A percentile compares a stretch with the other conserved stretches of the same genome.
These are phyloP conservation scores for Machimus rusticus DNA, from an alignment of 2,888 invertebrate genomes.

Conservation along the genomic window DNA sequence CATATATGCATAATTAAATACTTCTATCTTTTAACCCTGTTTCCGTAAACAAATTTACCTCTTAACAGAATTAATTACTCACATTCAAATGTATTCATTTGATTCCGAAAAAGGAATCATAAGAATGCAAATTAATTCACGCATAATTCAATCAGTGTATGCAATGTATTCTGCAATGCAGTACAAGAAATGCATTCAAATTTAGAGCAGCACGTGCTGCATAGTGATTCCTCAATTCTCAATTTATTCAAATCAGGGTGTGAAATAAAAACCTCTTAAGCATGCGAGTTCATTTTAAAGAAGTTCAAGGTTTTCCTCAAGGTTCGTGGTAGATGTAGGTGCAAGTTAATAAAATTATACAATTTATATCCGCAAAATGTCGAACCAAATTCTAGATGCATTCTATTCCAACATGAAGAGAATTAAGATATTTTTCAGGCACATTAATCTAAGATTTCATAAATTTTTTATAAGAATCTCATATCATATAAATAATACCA, in stretches of 20 bases:
- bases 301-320: neutral
- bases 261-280: neutral
- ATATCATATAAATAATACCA: no score
- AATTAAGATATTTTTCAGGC: no score
- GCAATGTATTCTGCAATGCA: neutral
- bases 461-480: no score
- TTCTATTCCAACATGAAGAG: no score
- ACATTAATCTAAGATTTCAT: no score
- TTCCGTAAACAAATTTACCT: no score
- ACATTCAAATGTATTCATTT: neutral
- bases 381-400: neutral
- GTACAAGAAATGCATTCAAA: neutral
- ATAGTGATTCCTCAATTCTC: neutral
- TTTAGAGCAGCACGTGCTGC: neutral
- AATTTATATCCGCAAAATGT: neutral
- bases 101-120: neutral
- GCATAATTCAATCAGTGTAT: neutral
- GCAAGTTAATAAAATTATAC: neutral
- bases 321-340: no score
- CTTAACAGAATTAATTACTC: neutral
- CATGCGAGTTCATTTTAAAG: no score
- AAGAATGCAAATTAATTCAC: neutral
- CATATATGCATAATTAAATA: no score
- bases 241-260: neutral
- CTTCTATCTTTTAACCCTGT: no score